These are phyloP conservation scores for Centropus bengalensis DNA, from an alignment of 2,113 vertebrate genomes.

Conservation along the genomic window DNA sequence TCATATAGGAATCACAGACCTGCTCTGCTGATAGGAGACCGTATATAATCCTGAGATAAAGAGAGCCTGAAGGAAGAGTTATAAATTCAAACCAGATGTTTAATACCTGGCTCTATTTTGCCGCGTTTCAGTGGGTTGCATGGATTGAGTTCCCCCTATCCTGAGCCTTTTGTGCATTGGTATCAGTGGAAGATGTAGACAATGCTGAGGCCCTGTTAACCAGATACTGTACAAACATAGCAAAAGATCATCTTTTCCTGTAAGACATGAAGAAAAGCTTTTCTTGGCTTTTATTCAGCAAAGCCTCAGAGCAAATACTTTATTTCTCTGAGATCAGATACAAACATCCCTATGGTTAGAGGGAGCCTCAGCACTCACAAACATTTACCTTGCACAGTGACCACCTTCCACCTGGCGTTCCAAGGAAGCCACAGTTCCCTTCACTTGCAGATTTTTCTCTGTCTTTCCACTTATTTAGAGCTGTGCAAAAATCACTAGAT, in stretches of 20 bases:
- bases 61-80: background rate
- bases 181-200: background rate
- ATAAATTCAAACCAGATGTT: background rate
- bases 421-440: background rate
- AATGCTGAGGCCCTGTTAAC: background rate
- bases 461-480: background rate
- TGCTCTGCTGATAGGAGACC: background rate
- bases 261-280: background rate
- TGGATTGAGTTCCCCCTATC: background rate
- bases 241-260: background rate
- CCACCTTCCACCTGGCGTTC: background rate
- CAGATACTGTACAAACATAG: background rate
- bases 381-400: background rate
- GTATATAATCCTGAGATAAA: background rate
- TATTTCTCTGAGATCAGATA: background rate
- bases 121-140: background rate
- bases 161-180: background rate
- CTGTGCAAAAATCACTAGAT: background rate
- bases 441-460: background rate
- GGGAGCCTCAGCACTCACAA: background rate
- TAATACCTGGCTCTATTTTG: background rate
- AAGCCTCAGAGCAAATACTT: constrained; percentile 4
- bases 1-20: background rate
- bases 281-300: background rate
- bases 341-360: background rate